Evolutionary conservation across 1,140 invertebrate species (phyloP), one percentile per base, ranked within the genome.

Genomic region (Panagrolaimus sp.): DNA sequence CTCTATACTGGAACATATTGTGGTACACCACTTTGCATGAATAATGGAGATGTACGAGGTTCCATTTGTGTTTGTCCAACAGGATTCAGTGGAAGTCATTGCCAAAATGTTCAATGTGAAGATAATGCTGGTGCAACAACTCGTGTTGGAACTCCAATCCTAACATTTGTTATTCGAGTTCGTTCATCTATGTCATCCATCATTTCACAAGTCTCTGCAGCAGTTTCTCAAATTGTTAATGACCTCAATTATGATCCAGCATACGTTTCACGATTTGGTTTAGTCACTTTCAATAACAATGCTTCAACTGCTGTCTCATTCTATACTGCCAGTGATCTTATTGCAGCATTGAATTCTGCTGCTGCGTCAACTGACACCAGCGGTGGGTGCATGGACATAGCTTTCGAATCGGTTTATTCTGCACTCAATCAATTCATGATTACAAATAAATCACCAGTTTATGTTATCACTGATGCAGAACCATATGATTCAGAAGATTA

Each of bases 401-500:
- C 27, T 43, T 63, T 63, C 9, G 27, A 63, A 16, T 16, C 62
- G 0, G 9, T 63, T 42, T 16, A 16, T 20, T 4, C 62, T 43
- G 62, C 38, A 16, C 38, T 63, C 11, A 42, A 57, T 27, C 51
- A 27, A 11, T 57, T 57, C 5, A 25, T 57, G 51, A 57, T 57
- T 27, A 57, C 51, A 8, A 57, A 57, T 27, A 57, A 57, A 20
- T 57, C 51, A 20, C 51, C 51, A 31, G 23, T 74, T 61, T 74
- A 74, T 46, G 70, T 74, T 23, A 63, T 74, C 44, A 73, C 72
- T 16, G 72, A 74, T 48, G 72, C 67, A 25, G 46, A 44, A 20
- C 70, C 72, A 13, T 53, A 66, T 65, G 70, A 74, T 45, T 27
- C 16, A 20, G 44, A 51, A 11, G 38, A 66, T 23, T 57, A 25